A percentile compares a stretch with the other conserved stretches of the same genome.
Evolutionary conservation across 2,797 vertebrate species (phyloP).

Genomic region (Macropodus opercularis): DNA sequence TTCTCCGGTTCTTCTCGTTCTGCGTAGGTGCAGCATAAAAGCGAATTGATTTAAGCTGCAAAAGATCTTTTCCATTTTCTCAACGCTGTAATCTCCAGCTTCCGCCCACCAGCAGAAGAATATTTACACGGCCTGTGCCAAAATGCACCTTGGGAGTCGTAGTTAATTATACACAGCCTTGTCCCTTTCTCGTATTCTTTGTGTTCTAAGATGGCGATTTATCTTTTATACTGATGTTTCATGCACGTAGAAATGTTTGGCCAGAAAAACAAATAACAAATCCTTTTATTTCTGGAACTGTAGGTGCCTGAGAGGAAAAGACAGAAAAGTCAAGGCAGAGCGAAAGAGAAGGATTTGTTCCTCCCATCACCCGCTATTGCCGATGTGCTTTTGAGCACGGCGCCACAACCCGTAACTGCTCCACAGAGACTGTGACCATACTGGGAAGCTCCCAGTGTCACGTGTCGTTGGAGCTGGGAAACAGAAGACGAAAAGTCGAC

Average conservation of each 20-base stretch:
- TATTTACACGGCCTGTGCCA: not conserved
- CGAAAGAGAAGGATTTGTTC: too few species aligned
- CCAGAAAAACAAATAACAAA: not conserved
- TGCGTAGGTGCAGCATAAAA: not conserved
- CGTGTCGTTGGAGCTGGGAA: not conserved
- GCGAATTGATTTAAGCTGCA: not conserved
- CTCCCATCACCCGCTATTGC: not conserved
- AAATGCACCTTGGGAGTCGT: not conserved
- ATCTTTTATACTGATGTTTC: too few species aligned
- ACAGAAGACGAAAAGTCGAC: conserved; percentile 18
- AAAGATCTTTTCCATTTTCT: not conserved
- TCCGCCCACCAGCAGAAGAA: too few species aligned
- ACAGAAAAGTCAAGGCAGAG: not conserved
- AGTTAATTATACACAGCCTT: not conserved
- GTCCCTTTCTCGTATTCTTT: not conserved
- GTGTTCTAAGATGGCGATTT: not conserved
- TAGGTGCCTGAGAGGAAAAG: not conserved
- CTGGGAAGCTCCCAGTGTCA: conserved; percentile 11
- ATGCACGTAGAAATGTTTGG: not conserved
- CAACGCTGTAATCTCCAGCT: not conserved
- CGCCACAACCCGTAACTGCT: not conserved
- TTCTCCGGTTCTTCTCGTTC: not conserved
- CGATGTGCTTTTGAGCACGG: conserved; percentile 19
- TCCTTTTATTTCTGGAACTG: not conserved
- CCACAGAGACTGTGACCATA: not conserved